Percentiles rank a stretch among this genome's conserved stretches.
Conservation (phyloP, 2,797 vertebrate species). For the Lophotriccus pileatus region DNA sequence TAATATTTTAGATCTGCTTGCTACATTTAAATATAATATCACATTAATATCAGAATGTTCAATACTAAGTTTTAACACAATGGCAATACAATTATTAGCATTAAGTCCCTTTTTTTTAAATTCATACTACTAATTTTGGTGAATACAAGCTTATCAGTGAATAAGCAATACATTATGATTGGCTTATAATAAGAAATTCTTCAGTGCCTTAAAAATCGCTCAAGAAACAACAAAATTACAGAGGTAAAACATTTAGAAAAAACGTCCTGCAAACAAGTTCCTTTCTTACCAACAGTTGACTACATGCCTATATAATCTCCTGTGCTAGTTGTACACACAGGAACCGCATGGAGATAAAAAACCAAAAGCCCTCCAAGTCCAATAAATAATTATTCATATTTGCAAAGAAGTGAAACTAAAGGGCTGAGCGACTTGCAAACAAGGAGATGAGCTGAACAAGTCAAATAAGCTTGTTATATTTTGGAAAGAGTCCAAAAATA, state of each 20-base stretch:
- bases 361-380: background rate
- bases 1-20: background rate
- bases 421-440: background rate
- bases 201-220: background rate
- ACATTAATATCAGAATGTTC: background rate
- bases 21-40: background rate
- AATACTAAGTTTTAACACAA: background rate
- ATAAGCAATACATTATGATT: background rate
- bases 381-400: background rate
- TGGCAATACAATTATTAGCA: background rate
- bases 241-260: background rate
- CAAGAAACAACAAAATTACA: background rate
- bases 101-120: background rate
- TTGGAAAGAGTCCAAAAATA: background rate
- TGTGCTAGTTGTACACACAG: background rate
- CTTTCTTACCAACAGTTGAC: background rate
- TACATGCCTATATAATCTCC: background rate
- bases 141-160: background rate
- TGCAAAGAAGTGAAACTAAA: background rate
- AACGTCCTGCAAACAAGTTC: background rate
- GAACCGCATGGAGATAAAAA: background rate
- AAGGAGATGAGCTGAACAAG: background rate
- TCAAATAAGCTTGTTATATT: background rate
- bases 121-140: background rate
- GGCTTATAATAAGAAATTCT: background rate